Base-by-base conservation (phyloP, 2,888 invertebrate species). In the Calameuta idolon region DNA sequence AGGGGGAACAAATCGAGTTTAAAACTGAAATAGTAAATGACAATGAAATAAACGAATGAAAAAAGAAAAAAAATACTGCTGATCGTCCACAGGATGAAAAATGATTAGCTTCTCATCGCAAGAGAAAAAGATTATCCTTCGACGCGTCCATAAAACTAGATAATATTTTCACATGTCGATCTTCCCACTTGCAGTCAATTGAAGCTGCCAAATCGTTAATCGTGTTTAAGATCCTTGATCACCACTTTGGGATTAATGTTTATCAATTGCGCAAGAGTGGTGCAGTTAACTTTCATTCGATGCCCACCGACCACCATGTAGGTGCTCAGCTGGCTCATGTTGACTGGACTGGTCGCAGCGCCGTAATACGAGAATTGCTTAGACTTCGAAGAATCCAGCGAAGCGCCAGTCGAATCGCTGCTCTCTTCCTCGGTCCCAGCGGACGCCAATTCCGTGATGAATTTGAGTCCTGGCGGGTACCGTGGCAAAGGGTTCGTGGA, bases 291-390 rank as follows among this genome's bases (percentile, higher is more conserved):
- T 77, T 90, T 91, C 86, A 94, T 92, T 79, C 91, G 89, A 23
- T 92, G 92, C n/a, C 93, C 93, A 55, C 92, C 92, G 75, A 94
- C 91, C 0, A 93, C 92, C 90, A 94, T 93, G 0, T 92, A 90
- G 0, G 94, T 93, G 3, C 91, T 93, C 1, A 94, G 91, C 11
- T 92, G 90, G 0, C 89, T 87, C 73, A 92, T 90, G 76, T 92
- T 87, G 1, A 92, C 90, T 1, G 92, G 86, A 0, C 91, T 85
- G 0, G 85, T 85, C 0, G 93, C 92, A 77, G 89, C 87, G 0
- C 94, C 93, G 77, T 94, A 94, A 83, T 91, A 93, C 0, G 94
- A 93, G 82, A 89, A 93, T 55, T 79, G 80, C 30, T 75, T 77
- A 30, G 37, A 71, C 12, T 76, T 78, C n/a, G 69, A 11, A 35